phyloP scores from a whole-genome alignment of 2,113 vertebrate species.

The Nothocercus nigrocapillus region DNA sequence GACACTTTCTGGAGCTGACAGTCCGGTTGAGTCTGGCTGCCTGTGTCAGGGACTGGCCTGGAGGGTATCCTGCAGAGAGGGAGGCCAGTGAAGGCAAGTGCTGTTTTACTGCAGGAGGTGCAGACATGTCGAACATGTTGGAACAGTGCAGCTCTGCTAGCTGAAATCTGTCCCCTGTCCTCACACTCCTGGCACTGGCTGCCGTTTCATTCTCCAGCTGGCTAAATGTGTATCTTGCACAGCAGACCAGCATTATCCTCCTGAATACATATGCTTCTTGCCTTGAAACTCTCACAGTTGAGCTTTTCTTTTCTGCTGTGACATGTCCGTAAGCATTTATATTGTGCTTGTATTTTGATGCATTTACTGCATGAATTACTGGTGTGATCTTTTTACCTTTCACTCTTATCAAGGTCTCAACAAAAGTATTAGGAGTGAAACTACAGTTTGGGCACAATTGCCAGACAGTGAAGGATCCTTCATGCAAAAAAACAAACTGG shows the following conservation, averaged over 20 bases:
- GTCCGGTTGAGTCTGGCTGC: not conserved
- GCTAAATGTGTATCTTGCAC: not conserved
- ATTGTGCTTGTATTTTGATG: not conserved
- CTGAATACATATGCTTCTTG: not conserved
- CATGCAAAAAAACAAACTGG: not conserved
- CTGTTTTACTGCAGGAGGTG: not conserved
- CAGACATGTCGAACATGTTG: not conserved
- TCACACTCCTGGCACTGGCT: conserved; percentile 1
- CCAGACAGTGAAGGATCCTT: not conserved
- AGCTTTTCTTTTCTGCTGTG: not conserved
- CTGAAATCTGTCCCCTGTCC: conserved; percentile 36
- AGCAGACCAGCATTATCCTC: not conserved
- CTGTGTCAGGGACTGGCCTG: not conserved
- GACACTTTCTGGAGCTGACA: not conserved
- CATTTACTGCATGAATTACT: not conserved
- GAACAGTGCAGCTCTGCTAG: conserved; percentile 30
- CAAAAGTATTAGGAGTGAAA: not conserved
- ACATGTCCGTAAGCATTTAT: not conserved
- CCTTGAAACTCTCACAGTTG: not conserved
- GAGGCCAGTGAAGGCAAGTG: conserved; percentile 10
- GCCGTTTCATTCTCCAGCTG: conserved; percentile 1
- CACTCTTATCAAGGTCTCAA: not conserved
- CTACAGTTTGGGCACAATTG: not conserved
- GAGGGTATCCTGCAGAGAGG: not conserved
- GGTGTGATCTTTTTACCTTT: not conserved